Base-by-base conservation (phyloP, 1,140 invertebrate genomes). In the Bombus waltoni region DNA sequence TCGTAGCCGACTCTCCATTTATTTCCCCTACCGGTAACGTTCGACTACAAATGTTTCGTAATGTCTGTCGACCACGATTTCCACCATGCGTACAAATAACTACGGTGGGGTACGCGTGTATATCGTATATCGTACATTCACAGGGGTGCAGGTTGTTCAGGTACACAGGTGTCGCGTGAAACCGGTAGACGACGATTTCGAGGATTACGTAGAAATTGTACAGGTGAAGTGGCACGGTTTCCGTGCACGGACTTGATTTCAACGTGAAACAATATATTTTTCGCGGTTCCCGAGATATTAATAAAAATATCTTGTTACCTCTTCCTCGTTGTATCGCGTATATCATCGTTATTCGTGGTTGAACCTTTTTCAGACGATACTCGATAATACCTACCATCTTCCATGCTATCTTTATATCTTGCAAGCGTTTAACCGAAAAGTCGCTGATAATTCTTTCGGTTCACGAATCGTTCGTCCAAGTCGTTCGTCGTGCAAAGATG, bases 1-100 rank as follows among this genome's bases (percentile, higher is more conserved):
- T 72, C 47, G 18, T 10, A 42, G 22, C 3, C 38, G 15, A 13
- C 15, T 32, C 40, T 18, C 10, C 53, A 22, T 53, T 75, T n/a
- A 32, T 65, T 72, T 53, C 22, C 59, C 59, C 59, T 57, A 22
- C 53, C 44, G 32, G 13, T 35, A 18, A 18, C 44, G 8, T 83
- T 77, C 73, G 8, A 22, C 47, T 18, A 70, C 18, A 2, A 53
- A 42, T 22, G 57, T 44, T 47, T 25, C 42, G 42, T 75, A 53
- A 75, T 28, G 71, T 42, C 35, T 18, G 38, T 66, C 32, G 44
- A 38, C 47, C 47, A 53, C 44, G 59, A 75, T 83, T 76, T 57
- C 47, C 74, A 83, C 35, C 44, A 62, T 35, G 42, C 62, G 42
- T 57, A 70, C 57, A 68, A 76, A 77, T 77, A 68, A 66, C 25